Conservation (phyloP, 2,797 vertebrate species). For the Sebastes matsubarae region DNA sequence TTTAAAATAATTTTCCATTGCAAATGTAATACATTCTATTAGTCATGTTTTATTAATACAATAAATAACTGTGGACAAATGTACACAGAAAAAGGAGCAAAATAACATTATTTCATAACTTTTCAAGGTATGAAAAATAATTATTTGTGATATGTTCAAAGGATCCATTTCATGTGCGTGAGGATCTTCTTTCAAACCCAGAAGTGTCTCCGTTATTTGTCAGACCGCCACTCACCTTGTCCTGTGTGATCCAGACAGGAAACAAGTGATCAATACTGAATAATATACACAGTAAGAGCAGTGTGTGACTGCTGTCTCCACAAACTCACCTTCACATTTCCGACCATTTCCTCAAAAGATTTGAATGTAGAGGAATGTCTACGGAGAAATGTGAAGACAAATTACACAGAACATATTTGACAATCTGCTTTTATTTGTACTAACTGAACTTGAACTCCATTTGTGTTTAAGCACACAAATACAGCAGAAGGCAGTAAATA, state of each 20-base stretch:
- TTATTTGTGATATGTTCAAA: not conserved
- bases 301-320: too few relatives aligned
- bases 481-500: not conserved
- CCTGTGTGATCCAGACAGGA: constrained; percentile 51
- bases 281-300: not conserved
- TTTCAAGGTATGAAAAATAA: constrained; percentile 24
- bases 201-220: constrained; percentile 49
- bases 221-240: constrained; percentile 63
- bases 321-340: constrained; percentile 88
- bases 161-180: constrained; percentile 38
- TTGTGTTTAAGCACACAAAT: not conserved
- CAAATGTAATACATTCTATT: constrained; percentile 6
- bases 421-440: not conserved
- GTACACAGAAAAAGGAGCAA: constrained; percentile 8
- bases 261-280: not conserved
- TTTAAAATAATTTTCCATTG: constrained; percentile 3
- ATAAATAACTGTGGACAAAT: constrained; percentile 7
- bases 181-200: constrained; percentile 64
- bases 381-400: constrained; percentile 5
- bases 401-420: not conserved
- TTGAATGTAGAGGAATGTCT: constrained; percentile 96
- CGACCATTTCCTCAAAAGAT: constrained; percentile 93
- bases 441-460: not conserved
- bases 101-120: not conserved
- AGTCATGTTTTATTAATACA: not conserved